These are phyloP conservation scores for Zosterops borbonicus DNA, from an alignment of 2,113 vertebrate genomes.

Conservation along the genomic window DNA sequence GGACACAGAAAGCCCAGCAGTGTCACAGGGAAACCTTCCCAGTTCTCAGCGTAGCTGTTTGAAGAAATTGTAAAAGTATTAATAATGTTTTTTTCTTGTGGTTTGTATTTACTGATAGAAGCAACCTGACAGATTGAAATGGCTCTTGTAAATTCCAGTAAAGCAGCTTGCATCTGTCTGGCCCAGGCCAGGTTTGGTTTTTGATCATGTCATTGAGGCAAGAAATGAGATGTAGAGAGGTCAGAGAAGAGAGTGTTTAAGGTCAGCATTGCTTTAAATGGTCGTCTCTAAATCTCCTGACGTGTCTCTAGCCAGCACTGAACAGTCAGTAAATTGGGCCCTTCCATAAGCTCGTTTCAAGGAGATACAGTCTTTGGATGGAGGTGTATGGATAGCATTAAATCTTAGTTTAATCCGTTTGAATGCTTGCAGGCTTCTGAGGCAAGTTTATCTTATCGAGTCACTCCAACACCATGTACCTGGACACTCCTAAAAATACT, in stretches of 20 bases:
- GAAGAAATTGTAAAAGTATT: not conserved
- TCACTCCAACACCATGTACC: not conserved
- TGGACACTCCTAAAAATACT: not conserved
- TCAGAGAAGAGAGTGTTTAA: not conserved
- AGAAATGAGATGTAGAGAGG: not conserved
- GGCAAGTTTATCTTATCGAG: not conserved
- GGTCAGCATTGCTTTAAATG: not conserved
- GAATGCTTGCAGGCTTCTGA: not conserved
- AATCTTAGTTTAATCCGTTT: not conserved
- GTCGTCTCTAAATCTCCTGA: not conserved
- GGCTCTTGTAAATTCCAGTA: not conserved
- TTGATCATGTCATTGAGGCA: not conserved
- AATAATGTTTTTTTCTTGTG: not conserved
- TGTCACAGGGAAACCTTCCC: not conserved
- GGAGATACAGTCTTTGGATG: not conserved
- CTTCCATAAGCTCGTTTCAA: not conserved
- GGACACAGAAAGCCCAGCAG: not conserved
- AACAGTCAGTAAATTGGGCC: not conserved
- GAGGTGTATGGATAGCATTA: not conserved
- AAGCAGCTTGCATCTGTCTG: not conserved
- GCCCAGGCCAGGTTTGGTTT: too few relatives aligned
- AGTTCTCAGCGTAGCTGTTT: not conserved
- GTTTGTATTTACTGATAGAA: not conserved
- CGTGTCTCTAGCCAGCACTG: not conserved
- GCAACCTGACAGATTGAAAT: not conserved